Conservation (phyloP, 2,888 invertebrate species). For the Epistrophe grossulariae region DNA sequence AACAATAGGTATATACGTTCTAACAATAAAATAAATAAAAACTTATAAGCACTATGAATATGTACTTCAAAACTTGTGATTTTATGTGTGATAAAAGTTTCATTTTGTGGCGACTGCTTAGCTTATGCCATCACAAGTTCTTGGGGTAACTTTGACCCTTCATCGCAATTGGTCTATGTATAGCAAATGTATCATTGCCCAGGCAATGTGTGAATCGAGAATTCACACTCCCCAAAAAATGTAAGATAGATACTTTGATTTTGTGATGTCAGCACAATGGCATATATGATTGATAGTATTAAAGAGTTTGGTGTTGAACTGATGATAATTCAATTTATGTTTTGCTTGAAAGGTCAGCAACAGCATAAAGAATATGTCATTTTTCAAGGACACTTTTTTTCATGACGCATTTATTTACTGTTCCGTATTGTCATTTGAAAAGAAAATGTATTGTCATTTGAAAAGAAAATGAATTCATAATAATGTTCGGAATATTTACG, state of each 20-base stretch:
- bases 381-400: too few relatives aligned
- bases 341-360: too few relatives aligned
- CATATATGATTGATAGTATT: too few relatives aligned
- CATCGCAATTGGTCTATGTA: constrained; percentile 80
- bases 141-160: constrained; percentile 81
- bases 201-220: constrained; percentile 81
- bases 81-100: constrained; percentile 44
- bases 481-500: too few relatives aligned
- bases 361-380: too few relatives aligned
- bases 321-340: too few relatives aligned
- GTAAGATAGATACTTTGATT: constrained; percentile 78
- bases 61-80: constrained; percentile 43
- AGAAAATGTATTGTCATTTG: too few relatives aligned
- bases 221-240: constrained; percentile 80
- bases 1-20: neutral
- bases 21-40: neutral
- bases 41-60: constrained; percentile 41
- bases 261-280: constrained; percentile 7
- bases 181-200: constrained; percentile 80
- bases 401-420: too few relatives aligned
- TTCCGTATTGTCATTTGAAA: too few relatives aligned
- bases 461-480: too few relatives aligned
- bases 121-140: constrained; percentile 80
- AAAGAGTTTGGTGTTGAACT: too few relatives aligned
- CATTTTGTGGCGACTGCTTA: constrained; percentile 77